phyloP scores from a whole-genome alignment of 2,888 invertebrate species.

The Eubasilissa splendida region DNA sequence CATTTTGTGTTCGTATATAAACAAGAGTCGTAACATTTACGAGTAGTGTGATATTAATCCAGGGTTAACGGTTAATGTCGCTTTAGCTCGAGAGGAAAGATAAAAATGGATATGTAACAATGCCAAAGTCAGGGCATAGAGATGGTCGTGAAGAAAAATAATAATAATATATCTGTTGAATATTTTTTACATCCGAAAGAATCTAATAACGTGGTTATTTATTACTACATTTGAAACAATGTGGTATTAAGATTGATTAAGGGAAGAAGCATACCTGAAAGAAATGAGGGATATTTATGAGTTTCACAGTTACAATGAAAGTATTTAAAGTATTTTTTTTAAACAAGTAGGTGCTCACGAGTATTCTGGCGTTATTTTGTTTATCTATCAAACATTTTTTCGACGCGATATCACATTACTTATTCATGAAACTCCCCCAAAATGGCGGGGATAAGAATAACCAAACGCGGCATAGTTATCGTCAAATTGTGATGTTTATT shows the following conservation, averaged over 20 bases:
- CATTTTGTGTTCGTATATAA: too few species aligned
- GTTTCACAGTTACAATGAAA: not conserved
- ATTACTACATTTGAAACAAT: not conserved
- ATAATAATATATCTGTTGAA: not conserved
- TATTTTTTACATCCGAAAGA: not conserved
- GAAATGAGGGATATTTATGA: not conserved
- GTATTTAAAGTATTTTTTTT: not conserved
- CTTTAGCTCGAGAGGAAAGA: too few species aligned
- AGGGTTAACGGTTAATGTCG: too few species aligned
- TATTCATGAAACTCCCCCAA: too few species aligned
- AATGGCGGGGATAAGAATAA: too few species aligned
- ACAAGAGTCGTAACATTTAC: too few species aligned
- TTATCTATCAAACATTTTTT: too few species aligned
- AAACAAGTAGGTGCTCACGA: not conserved
- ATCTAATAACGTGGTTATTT: not conserved
- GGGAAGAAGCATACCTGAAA: not conserved
- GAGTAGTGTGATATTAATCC: too few species aligned
- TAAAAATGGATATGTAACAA: constrained; percentile 2
- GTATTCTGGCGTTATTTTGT: too few species aligned
- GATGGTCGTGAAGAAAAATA: not conserved
- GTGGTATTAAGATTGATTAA: constrained; percentile 9
- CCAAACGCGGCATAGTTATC: too few species aligned
- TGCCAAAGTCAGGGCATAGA: not conserved
- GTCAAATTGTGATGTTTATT: too few species aligned
- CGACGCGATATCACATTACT: too few species aligned